Base-by-base conservation (phyloP, 2,797 vertebrate genomes). In the Onychomys leucogaster region DNA sequence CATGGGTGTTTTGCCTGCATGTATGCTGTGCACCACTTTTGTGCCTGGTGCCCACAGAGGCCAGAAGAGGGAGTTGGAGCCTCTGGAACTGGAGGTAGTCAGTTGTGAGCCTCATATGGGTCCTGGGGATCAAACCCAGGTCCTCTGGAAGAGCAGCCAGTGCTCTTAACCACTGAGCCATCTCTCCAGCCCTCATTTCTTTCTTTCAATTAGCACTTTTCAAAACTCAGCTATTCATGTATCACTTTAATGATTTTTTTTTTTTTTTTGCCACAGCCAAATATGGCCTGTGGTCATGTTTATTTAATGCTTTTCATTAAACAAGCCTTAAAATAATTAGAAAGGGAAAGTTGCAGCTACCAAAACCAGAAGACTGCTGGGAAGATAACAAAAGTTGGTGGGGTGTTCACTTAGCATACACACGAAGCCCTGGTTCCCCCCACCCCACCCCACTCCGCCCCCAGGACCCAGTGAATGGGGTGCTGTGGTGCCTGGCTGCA, bases 321-420 rank as follows among this genome's bases (percentile, higher is more conserved):
- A 69, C 76, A 73, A 80, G 63, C 37, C 43, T 91, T 41, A 32
- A 73, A 34, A 78, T 87, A 83, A 67, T 88, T 94, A 88, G 23
- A 91, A 84, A 82, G 65, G 43, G 61, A 84, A 89, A 27, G 21
- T 27, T 81, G 4, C 41, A 84, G 69, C 41, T 61, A 32, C 17
- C 2, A 52, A 69, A 71, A 43, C 8, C 43, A 34, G 69, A 71
- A 43, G 43, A 11, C 55, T 21, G 43, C 41, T 65, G 34, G 23
- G 55, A 75, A 27, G 12, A 41, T 89, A 46, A 32, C 52, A 61
- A 13, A 32, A 27, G 7, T 61, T 77, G 73, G 73, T n/a, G 61
- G 37, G 46, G 41, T 88, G 49, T 25, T 75, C 27, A 29, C 37
- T 41, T 46, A 49, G 57, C 13, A 43, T 32, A 4, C 21, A 6